A percentile compares a stretch with the other conserved stretches of the same genome.
phyloP scores from a whole-genome alignment of 2,113 vertebrate genomes.

The Microcebus lehilahytsara region DNA sequence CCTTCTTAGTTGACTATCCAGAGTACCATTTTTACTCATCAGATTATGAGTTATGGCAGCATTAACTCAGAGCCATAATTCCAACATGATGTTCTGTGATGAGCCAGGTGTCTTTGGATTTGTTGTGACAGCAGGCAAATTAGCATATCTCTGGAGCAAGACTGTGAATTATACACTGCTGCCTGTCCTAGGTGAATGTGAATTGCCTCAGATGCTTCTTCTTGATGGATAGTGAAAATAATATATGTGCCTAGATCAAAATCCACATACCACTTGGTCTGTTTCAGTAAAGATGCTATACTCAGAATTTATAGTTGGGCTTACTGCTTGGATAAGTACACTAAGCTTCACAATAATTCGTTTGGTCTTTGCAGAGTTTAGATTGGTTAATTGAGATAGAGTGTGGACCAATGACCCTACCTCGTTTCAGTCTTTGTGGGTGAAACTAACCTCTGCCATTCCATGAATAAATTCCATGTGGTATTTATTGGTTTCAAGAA shows the following conservation, averaged over 20 bases:
- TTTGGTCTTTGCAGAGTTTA: background rate
- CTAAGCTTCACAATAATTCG: background rate
- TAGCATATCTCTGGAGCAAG: background rate
- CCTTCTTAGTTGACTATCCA: background rate
- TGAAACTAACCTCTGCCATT: background rate
- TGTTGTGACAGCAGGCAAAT: background rate
- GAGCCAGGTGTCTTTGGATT: background rate
- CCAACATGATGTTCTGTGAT: background rate
- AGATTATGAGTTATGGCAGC: background rate
- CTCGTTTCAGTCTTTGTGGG: background rate
- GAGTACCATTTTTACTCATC: background rate
- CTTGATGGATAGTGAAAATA: background rate
- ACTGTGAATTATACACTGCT: background rate
- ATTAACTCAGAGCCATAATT: background rate
- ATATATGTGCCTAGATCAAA: background rate
- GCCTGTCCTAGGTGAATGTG: background rate
- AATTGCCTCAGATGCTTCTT: background rate
- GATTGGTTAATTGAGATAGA: background rate
- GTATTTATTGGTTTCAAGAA: background rate
- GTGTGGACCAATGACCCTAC: background rate
- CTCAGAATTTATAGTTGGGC: background rate
- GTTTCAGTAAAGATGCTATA: background rate
- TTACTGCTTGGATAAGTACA: background rate
- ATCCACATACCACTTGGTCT: background rate
- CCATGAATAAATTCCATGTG: too few species aligned